Percentiles rank a stretch among this genome's conserved stretches.
These are phyloP conservation scores for Phylloscopus trochiloides DNA, from an alignment of 2,113 vertebrate species.

Conservation along the genomic window DNA sequence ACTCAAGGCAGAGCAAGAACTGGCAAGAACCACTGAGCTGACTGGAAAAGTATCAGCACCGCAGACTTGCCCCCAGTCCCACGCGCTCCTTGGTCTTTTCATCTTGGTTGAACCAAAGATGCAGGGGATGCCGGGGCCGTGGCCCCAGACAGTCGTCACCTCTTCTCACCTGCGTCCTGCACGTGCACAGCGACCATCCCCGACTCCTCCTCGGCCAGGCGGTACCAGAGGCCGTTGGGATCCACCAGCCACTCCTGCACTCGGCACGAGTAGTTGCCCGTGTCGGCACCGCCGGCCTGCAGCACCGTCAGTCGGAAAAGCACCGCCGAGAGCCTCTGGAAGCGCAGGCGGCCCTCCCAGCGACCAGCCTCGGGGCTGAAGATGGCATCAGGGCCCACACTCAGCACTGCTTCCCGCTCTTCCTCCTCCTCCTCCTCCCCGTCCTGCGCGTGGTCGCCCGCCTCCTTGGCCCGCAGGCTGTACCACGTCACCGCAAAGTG, in stretches of 20 bases:
- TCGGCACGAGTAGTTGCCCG: constrained; percentile 88
- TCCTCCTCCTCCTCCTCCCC: constrained; percentile 44
- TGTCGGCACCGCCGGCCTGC: constrained; percentile 75
- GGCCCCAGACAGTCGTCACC: accelerated
- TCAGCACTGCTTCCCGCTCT: constrained; percentile 54
- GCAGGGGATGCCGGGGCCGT: neutral
- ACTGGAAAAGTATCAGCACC: neutral
- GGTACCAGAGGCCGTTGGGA: constrained; percentile 89
- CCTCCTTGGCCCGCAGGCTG: constrained; percentile 72
- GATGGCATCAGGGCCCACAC: constrained; percentile 71
- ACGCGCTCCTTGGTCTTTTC: neutral
- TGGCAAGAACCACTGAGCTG: neutral
- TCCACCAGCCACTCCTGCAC: constrained; percentile 94
- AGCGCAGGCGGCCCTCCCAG: constrained; percentile 86
- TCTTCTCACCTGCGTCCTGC: constrained; percentile 80
- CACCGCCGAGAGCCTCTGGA: constrained; percentile 84
- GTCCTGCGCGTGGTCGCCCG: neutral
- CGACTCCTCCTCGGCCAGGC: constrained; percentile 87
- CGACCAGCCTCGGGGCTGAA: constrained; percentile 86
- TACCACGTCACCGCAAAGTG: constrained; percentile 95
- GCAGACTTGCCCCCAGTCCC: too few species aligned
- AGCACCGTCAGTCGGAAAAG: constrained; percentile 90
- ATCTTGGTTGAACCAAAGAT: neutral
- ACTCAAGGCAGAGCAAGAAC: neutral
- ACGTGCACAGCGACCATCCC: constrained; percentile 83